phyloP scores from a whole-genome alignment of 2,797 vertebrate species.

The Nyctalus aviator region DNA sequence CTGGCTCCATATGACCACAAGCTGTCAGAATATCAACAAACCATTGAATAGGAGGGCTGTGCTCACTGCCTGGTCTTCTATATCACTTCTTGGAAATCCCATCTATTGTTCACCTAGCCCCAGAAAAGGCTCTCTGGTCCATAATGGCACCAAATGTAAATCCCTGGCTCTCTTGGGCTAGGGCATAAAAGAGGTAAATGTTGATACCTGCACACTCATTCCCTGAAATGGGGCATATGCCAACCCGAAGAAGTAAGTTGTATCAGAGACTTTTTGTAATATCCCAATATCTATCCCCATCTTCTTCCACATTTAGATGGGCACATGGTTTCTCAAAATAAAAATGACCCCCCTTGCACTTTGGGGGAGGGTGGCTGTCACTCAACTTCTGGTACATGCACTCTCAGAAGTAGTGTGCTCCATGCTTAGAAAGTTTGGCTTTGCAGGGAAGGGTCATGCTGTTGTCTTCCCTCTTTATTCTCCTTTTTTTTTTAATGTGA shows the following conservation, averaged over 20 bases:
- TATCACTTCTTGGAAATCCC: conserved; percentile 65
- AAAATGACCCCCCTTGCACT: neutral
- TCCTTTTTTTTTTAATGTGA: neutral
- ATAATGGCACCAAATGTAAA: conserved; percentile 11
- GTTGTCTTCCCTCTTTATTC: neutral
- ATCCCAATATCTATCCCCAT: neutral
- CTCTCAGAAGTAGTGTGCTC: neutral
- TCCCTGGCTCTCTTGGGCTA: neutral
- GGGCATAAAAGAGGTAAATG: neutral
- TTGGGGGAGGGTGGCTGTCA: neutral
- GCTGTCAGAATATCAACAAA: conserved; percentile 78
- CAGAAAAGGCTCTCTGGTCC: neutral
- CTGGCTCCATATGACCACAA: conserved; percentile 75
- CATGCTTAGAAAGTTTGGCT: neutral
- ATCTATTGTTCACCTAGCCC: conserved; percentile 69
- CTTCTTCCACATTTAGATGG: neutral
- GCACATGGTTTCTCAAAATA: neutral
- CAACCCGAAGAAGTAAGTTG: conserved; percentile 26
- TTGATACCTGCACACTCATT: neutral
- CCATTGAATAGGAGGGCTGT: conserved; percentile 55
- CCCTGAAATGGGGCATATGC: neutral
- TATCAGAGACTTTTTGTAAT: neutral
- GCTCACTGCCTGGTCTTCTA: conserved; percentile 51
- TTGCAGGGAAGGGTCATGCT: neutral
- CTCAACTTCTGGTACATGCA: neutral